phyloP scores from a whole-genome alignment of 2,113 vertebrate genomes.

The Chaetodon auriga region DNA sequence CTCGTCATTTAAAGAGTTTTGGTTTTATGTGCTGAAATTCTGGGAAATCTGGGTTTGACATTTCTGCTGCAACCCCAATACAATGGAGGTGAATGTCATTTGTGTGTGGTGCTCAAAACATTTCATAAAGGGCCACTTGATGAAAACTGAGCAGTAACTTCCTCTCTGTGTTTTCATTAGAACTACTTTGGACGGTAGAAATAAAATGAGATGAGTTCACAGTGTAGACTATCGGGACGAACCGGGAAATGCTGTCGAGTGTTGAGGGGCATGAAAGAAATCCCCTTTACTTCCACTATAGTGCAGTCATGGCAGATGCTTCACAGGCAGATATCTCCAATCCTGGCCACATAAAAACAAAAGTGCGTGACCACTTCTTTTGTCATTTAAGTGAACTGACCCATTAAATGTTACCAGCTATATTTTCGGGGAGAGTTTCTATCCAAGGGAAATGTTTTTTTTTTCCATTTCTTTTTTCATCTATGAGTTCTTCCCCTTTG shows the following conservation, averaged over 20 bases:
- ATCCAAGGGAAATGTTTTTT: background rate
- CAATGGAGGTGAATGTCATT: background rate
- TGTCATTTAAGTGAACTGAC: constrained; percentile 23
- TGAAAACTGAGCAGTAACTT: background rate
- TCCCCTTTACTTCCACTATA: background rate
- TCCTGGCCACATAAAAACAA: constrained; percentile 3
- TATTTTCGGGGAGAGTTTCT: background rate
- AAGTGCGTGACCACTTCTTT: background rate
- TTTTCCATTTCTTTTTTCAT: background rate
- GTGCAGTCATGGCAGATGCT: background rate
- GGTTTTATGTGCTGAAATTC: background rate
- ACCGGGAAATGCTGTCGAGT: background rate
- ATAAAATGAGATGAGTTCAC: background rate
- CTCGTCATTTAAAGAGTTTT: background rate
- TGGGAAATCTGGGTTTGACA: background rate
- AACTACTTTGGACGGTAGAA: background rate
- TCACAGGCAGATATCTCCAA: background rate
- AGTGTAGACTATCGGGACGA: background rate
- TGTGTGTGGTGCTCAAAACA: background rate
- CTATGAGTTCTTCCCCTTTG: constrained; percentile 11
- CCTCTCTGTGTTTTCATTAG: background rate
- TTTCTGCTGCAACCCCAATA: background rate
- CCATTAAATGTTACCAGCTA: constrained; percentile 12
- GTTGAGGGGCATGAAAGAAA: background rate
- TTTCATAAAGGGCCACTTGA: too few species aligned